Evolutionary conservation across 2,113 vertebrate genomes (phyloP), one percentile per base, ranked within the genome.

Genomic region (Ellobius talpinus): DNA sequence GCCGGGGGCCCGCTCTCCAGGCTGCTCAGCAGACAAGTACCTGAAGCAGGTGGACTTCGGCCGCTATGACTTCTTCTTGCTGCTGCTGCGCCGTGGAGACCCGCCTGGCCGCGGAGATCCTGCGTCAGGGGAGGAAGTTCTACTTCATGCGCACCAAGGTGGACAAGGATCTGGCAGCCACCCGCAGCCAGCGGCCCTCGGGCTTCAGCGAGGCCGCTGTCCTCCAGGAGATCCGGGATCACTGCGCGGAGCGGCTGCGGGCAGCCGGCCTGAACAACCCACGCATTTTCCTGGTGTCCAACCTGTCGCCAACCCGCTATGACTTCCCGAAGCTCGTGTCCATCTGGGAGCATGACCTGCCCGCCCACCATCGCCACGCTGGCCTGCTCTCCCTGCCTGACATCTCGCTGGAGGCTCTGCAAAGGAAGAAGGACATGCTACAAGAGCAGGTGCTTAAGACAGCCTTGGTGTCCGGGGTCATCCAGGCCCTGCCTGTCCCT

Each of bases 91-190:
- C 97, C 9, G 97, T 94, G 89, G 98, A 99, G 66, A 93, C 91
- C 23, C 96, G 96, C 26, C 94, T 99, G 96, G 98, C 98, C 39
- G 5, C 50, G 0, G 98, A 98, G 93, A 98, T 99, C 90, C 76
- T 95, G 87, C 89, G 78, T 13, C 98, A 96, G 97, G 96, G 98
- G 72, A 98, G 99, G 95, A 98, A 89, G 78, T 99, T 99, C 96
- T 99, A 99, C 95, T 99, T 99, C 26, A 98, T 98, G 85, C 98
- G 99, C 85, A 98, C 98, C 79, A 98, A 99, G 95, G 98, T 99
- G 79, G 98, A 99, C 14, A 87, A 70, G 26, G 97, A 98, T 79
- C 96, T 98, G 81, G 70, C 63, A 3, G 98, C 98, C 68, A 78
- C 95, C 2, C 94, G 86, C 68, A 96, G 1, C 23, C 97, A 97